Percentiles rank a stretch among this genome's conserved stretches.
phyloP scores from a whole-genome alignment of 2,113 vertebrate genomes.

The Gymnogyps californianus region DNA sequence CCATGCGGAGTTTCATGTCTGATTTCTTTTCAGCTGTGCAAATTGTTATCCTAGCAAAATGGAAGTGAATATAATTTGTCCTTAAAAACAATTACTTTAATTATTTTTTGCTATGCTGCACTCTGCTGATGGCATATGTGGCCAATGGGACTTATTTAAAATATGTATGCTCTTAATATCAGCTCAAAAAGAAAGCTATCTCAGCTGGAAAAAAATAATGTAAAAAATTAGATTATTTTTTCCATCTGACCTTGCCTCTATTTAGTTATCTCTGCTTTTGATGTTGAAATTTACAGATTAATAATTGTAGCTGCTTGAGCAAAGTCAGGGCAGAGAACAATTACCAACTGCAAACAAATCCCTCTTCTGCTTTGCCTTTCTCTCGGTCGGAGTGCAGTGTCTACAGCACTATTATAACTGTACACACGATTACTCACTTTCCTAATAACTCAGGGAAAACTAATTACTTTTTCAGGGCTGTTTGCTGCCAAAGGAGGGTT shows the following conservation, averaged over 20 bases:
- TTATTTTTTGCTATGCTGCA: neutral
- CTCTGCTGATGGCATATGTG: neutral
- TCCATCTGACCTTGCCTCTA: neutral
- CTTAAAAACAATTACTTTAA: constrained; percentile 32
- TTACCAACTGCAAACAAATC: neutral
- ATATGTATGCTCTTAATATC: neutral
- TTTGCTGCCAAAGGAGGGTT: neutral
- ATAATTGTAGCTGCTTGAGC: neutral
- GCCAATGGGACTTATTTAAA: neutral
- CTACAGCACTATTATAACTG: neutral
- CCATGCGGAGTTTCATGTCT: neutral
- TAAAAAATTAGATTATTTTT: constrained; percentile 8
- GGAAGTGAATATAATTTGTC: neutral
- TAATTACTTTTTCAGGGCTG: neutral
- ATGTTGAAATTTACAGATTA: constrained; percentile 18
- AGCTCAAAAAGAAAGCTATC: neutral
- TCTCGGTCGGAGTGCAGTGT: accelerated
- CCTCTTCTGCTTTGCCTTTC: neutral
- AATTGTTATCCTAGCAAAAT: neutral
- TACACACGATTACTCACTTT: neutral
- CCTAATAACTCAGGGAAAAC: neutral
- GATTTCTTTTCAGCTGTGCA: neutral
- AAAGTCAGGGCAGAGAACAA: neutral
- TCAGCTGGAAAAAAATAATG: neutral
- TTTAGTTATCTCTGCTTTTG: constrained; percentile 17